phyloP scores from a whole-genome alignment of 2,888 invertebrate species.

The Gerris lacustris region DNA sequence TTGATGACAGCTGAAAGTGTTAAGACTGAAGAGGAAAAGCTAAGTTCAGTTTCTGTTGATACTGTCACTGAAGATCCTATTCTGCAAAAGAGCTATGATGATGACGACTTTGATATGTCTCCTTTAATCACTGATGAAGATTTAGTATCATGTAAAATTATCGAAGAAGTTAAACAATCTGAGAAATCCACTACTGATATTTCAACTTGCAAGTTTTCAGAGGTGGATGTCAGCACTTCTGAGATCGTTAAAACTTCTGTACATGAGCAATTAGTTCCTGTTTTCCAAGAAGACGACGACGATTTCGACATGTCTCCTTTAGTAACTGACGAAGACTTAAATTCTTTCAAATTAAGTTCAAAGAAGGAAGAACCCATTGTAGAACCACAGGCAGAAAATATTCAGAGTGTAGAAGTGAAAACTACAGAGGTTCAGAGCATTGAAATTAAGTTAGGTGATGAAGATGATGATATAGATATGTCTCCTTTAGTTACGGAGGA shows the following conservation, averaged over 20 bases:
- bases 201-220: no score
- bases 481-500: background rate
- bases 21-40: no score
- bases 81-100: background rate
- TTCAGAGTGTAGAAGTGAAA: conserved; percentile 10
- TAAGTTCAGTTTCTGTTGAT: background rate
- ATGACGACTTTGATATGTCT: background rate
- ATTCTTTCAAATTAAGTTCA: no score
- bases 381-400: no score
- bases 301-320: background rate
- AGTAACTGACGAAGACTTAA: background rate
- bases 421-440: background rate
- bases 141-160: no score
- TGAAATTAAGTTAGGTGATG: background rate
- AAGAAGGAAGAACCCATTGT: background rate
- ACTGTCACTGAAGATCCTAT: background rate
- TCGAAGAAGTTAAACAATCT: no score
- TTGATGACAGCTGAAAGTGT: no score
- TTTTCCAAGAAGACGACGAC: background rate
- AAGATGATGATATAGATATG: background rate
- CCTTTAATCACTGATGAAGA: background rate
- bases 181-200: no score
- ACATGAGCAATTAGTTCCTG: background rate
- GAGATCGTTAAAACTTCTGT: background rate
- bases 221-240: background rate